phyloP scores from a whole-genome alignment of 35 echinoderm and acorn worm genomes.

The Apostichopus californicus region DNA sequence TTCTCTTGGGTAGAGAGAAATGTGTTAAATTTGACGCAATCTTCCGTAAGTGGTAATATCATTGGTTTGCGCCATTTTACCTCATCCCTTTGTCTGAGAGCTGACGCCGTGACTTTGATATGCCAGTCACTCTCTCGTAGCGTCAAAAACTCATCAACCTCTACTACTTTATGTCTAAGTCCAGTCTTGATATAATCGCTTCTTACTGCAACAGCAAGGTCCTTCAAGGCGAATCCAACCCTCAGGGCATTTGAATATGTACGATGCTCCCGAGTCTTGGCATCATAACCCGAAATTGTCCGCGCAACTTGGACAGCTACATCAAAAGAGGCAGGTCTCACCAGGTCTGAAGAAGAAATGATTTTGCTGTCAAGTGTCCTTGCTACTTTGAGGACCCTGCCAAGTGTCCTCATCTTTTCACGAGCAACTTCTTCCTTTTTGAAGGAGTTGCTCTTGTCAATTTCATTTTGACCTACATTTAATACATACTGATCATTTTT shows the following conservation, averaged over 20 bases:
- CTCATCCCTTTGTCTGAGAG: constrained; percentile 44
- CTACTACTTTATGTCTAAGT: too few relatives aligned
- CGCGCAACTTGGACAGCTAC: constrained; percentile 16
- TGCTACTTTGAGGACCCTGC: too few relatives aligned
- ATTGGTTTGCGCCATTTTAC: constrained; percentile 42
- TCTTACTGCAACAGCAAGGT: too few relatives aligned
- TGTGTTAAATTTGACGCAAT: constrained; percentile 47
- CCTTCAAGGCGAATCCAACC: constrained; percentile 61
- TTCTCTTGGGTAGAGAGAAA: constrained; percentile 50
- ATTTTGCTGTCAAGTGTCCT: neutral
- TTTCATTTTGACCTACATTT: too few relatives aligned
- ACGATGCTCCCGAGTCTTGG: constrained; percentile 5
- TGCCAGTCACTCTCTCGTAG: constrained; percentile 28
- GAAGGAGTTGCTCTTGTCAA: too few relatives aligned
- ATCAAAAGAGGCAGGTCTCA: constrained; percentile 52
- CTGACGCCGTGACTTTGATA: constrained; percentile 53
- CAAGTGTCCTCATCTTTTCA: constrained; percentile 1
- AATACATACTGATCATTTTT: too few relatives aligned
- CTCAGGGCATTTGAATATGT: constrained; percentile 66
- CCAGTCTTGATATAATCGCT: constrained; percentile 26
- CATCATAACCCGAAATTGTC: constrained; percentile 56
- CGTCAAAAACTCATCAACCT: constrained; percentile 60
- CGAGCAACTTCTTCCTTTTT: too few relatives aligned
- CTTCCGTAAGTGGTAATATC: constrained; percentile 63
- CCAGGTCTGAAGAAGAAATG: neutral